Conservation (phyloP, 1,140 invertebrate genomes). For the Zaprionus tsacasi region DNA sequence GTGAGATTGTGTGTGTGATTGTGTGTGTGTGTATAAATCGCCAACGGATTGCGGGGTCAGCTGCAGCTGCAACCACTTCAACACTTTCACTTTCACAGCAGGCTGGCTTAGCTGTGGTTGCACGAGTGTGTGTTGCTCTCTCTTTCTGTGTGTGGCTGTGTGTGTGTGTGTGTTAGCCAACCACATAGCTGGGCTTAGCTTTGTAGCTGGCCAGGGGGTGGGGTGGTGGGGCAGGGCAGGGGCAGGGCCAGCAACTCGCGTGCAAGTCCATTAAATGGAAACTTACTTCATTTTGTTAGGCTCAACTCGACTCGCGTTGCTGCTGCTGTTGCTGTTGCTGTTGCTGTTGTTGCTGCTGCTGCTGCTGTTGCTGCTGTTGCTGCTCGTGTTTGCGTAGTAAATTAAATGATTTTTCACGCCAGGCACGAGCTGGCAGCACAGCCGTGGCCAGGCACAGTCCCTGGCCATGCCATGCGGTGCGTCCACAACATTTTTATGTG, state of each 20-base stretch:
- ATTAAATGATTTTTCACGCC: conserved; percentile 82
- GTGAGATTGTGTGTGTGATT: conserved; percentile 14
- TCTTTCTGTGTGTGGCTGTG: conserved; percentile 15
- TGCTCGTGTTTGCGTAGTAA: conserved; percentile 68
- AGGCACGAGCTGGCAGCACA: conserved; percentile 10
- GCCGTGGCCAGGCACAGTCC: conserved; percentile 1
- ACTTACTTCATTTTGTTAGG: conserved; percentile 74
- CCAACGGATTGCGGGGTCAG: conserved; percentile 22
- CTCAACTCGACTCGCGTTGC: background rate
- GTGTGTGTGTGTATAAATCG: conserved; percentile 17
- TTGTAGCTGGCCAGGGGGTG: conserved; percentile 10
- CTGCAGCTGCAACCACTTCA: conserved; percentile 34
- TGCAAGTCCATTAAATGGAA: conserved; percentile 78
- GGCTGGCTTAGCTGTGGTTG: conserved; percentile 2
- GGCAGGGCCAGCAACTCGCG: conserved; percentile 12
- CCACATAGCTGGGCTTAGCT: conserved; percentile 67
- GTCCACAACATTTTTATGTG: conserved; percentile 73
- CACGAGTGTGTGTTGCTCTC: background rate
- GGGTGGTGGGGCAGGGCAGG: background rate
- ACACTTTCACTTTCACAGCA: conserved; percentile 40
- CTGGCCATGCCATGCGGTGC: conserved; percentile 57
- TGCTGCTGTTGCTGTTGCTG: background rate
- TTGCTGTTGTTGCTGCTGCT: conserved; percentile 9
- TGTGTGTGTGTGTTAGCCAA: conserved; percentile 36
- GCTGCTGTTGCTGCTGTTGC: conserved; percentile 12